Evolutionary conservation across 1,140 invertebrate species (phyloP).

Genomic region (Mya arenaria): DNA sequence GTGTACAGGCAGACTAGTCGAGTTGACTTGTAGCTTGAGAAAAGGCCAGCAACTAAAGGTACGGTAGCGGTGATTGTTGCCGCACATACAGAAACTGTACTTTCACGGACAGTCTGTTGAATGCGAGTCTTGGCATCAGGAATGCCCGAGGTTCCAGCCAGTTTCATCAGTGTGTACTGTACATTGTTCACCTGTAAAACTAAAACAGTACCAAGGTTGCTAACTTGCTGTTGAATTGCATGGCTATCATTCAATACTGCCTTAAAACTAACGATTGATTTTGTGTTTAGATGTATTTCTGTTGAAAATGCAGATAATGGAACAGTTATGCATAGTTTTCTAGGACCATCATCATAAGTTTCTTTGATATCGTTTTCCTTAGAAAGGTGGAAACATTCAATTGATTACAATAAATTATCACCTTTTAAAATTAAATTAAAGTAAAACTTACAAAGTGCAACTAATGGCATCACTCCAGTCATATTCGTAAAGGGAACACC

Average conservation of each 20-base stretch:
- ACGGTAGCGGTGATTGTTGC: not conserved
- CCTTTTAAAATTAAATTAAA: not conserved
- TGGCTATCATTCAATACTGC: not conserved
- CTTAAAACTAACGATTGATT: not conserved
- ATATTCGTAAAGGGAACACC: slow-evolving; percentile 2
- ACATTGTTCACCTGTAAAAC: not conserved
- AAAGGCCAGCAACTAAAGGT: not conserved
- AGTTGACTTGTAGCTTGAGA: not conserved
- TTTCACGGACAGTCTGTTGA: not conserved
- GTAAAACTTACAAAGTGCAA: not conserved
- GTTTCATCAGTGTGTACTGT: not conserved
- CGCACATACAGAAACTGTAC: not conserved
- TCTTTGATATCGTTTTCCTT: not conserved
- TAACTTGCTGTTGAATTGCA: not conserved
- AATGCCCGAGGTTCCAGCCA: not conserved
- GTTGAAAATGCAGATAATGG: not conserved
- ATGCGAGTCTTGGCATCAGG: not conserved
- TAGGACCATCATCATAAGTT: not conserved
- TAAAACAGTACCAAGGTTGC: not conserved
- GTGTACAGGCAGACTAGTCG: not conserved
- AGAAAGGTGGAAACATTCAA: not conserved
- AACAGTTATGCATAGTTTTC: not conserved
- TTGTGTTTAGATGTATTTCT: not conserved
- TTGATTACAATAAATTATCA: not conserved
- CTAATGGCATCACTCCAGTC: not conserved